Evolutionary conservation across 2,113 vertebrate genomes (phyloP), one percentile per base, ranked within the genome.

Genomic region (Tachysurus fulvidraco): DNA sequence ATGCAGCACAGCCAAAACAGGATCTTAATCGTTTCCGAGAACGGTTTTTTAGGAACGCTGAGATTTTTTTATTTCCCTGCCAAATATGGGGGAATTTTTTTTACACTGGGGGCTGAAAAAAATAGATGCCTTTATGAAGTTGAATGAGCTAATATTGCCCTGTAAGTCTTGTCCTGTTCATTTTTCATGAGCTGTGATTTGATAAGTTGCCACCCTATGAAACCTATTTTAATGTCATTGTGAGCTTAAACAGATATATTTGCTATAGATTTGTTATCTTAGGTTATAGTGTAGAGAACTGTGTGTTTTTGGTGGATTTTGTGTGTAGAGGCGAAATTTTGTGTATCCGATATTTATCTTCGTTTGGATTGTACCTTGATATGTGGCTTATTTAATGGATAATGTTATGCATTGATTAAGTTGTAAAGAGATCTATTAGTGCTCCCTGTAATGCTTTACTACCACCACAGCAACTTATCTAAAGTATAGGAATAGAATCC

Each of bases 11-110:
- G 54, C 30, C 3, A 28, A 54, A 73, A 55, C 23, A 0, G 36
- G 64, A 83, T 69, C 82, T n/a, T 30, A 59, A 83, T 83, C 64
- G 4, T 71, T 55, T 6, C 14, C n/a, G 21, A 77, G 50, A 73
- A 23, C 4, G 64, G 25, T 60, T 52, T 25, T 74, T 76, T 12
- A 46, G 74, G 36, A 41, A 36, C 23, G 4, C 54, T 46, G 55
- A 28, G 36, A 28, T 50, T 14, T 19, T 59, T 44, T 76, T 19
- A 60, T 52, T 52, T 60, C 71, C 17, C 36, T 46, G 25, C 83
- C 55, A 76, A 85, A 85, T 85, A 76, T n/a, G 9, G n/a, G 17
- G 12, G 25, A 28, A 4, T 17, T 2, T 16, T 44, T 16, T 44
- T 60, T 55, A 28, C 69, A 44, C 28, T 17, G 36, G 36, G 21